Evolutionary conservation across 2,888 invertebrate species (phyloP).

Genomic region (Lottia scabra): DNA sequence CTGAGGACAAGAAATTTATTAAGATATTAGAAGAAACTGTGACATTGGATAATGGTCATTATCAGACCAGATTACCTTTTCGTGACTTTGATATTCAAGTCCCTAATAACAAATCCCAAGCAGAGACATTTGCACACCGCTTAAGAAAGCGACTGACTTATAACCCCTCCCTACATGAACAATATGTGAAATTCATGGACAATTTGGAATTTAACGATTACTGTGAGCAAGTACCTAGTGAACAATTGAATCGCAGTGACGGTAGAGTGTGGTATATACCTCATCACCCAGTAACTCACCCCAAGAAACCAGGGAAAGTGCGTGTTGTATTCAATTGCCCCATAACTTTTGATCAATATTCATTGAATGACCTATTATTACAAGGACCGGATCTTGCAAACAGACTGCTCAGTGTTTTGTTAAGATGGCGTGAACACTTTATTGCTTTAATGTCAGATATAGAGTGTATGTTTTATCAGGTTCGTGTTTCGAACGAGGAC

Average conservation of each 20-base stretch:
- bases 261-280: conserved; percentile 15
- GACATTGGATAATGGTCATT: conserved; percentile 10
- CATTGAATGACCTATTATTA: conserved; percentile 24
- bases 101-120: conserved; percentile 6
- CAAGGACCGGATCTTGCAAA: conserved; percentile 30
- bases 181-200: conserved; percentile 20
- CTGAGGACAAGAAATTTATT: conserved; percentile 72
- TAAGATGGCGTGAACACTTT: conserved; percentile 23
- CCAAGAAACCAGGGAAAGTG: conserved; percentile 21
- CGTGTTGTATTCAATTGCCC: conserved; percentile 33
- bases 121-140: not conserved
- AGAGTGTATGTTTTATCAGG: conserved; percentile 30
- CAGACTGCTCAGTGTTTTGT: conserved; percentile 23
- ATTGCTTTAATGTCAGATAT: conserved; percentile 29
- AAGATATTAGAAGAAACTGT: conserved; percentile 11
- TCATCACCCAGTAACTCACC: conserved; percentile 11
- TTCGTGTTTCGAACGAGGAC: conserved; percentile 18
- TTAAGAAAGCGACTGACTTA: conserved; percentile 15
- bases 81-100: not conserved
- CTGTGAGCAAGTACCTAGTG: conserved; percentile 13
- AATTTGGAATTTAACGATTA: conserved; percentile 22
- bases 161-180: conserved; percentile 3
- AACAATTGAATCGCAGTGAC: not conserved
- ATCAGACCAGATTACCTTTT: conserved; percentile 20
- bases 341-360: conserved; percentile 15